These are phyloP conservation scores for Temnothorax rugatulus DNA, from an alignment of 2,888 invertebrate genomes.

Conservation along the genomic window DNA sequence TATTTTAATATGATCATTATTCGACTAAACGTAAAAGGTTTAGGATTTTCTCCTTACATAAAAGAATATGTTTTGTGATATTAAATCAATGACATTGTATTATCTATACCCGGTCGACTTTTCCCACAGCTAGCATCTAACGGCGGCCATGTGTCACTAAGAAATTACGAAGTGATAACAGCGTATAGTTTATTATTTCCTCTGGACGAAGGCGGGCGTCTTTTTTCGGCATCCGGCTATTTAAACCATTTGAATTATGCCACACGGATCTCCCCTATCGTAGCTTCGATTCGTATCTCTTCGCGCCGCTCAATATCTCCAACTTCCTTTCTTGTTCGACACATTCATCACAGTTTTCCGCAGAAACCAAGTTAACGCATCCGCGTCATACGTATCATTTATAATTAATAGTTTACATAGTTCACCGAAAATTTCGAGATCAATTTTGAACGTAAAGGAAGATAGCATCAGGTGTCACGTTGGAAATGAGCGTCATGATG, in stretches of 20 bases:
- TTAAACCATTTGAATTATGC: constrained; percentile 36
- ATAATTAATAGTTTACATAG: constrained; percentile 3
- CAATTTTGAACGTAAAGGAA: background rate
- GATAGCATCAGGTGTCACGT: background rate
- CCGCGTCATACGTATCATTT: background rate
- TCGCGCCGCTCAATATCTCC: constrained; percentile 53
- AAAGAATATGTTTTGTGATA: background rate
- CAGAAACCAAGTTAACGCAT: background rate
- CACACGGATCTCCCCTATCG: constrained; percentile 2
- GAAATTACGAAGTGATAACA: constrained; percentile 42
- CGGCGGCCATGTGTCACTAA: background rate
- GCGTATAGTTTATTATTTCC: constrained; percentile 48
- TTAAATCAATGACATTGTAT: constrained; percentile 2
- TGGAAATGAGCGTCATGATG: background rate
- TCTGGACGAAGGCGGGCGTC: constrained; percentile 24
- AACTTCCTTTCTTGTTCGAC: constrained; percentile 46
- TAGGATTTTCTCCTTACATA: background rate
- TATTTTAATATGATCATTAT: background rate
- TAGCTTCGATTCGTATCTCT: constrained; percentile 55
- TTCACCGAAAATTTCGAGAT: background rate
- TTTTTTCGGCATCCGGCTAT: constrained; percentile 43
- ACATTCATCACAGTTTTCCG: constrained; percentile 43
- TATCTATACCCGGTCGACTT: constrained; percentile 3
- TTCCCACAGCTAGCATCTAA: constrained; percentile 19
- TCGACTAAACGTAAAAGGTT: background rate